Evolutionary conservation across 2,797 vertebrate species (phyloP).

Genomic region (Myotis planiceps): DNA sequence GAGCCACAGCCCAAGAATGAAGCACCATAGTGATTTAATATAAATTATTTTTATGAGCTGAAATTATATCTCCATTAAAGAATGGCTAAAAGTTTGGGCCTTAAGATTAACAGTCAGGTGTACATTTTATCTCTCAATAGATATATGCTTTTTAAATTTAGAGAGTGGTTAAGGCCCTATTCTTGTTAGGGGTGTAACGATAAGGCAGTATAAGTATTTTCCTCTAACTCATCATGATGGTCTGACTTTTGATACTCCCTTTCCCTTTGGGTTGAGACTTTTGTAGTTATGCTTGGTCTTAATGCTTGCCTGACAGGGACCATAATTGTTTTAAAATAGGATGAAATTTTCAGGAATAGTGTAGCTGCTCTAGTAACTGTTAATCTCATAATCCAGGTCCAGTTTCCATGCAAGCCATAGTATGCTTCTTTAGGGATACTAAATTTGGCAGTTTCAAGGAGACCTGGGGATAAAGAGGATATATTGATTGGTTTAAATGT

Average conservation of each 20-base stretch:
- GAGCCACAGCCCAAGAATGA: neutral
- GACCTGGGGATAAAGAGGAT: neutral
- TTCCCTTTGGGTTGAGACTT: constrained; percentile 22
- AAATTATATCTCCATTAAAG: constrained; percentile 16
- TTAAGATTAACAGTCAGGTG: neutral
- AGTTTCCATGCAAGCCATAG: neutral
- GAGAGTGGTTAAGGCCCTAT: neutral
- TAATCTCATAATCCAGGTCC: neutral
- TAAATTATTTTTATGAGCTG: constrained; percentile 23
- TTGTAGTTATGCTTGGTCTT: neutral
- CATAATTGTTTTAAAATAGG: neutral
- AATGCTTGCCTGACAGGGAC: neutral
- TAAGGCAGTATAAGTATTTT: neutral
- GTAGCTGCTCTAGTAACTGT: neutral
- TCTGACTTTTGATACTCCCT: neutral
- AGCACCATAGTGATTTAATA: neutral
- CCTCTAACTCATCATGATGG: neutral
- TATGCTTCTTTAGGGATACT: neutral
- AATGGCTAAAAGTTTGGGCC: neutral
- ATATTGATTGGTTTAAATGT: constrained; percentile 31
- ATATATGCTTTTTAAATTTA: constrained; percentile 1
- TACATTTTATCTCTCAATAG: neutral
- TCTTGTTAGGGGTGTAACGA: neutral
- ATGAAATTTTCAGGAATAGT: neutral
- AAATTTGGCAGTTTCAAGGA: neutral